Evolutionary conservation across 2,888 invertebrate genomes (phyloP), one percentile per base, ranked within the genome.

Genomic region (Eristalis tenax): DNA sequence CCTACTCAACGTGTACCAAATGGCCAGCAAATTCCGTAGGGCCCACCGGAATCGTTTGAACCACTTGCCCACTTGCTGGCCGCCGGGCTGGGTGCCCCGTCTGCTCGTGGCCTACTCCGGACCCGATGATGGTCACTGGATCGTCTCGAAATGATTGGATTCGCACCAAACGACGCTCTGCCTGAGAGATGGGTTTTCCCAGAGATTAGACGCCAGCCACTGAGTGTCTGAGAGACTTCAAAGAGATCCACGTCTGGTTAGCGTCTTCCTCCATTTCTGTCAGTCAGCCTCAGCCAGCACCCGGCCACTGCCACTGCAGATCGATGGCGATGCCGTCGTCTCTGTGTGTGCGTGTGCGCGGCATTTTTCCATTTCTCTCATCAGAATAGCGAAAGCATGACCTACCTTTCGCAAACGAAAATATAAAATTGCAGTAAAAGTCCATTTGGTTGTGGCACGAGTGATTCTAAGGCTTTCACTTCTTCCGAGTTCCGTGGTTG

Each of bases 321-420:
- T 26, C 38, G 66, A 63, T 71, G 61, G 26, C 4, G 26, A 2
- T 26, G 26, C 2, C 57, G 38, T 23, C 28, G 59, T 23, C 56
- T 40, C 0, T 43, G 35, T 43, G 50, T 35, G 57, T 38, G 69
- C 32, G 23, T 13, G 61, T 43, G 63, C 15, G 63, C 40, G 32
- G 32, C 75, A 38, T 70, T 81, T 82, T 61, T 82, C 65, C 74
- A 74, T 81, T 77, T 86, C 71, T 85, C 80, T 80, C 70, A 74
- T 78, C 77, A 82, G 78, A 85, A 81, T 78, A 89, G 90, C 89
- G 89, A 89, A 90, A 89, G 89, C 89, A 90, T 90, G 90, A 90
- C 90, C 90, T 90, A 90, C 90, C 90, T 90, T 90, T 89, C 73
- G 73, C 79, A 82, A 88, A 85, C 84, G 74, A 88, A 87, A 84